Evolutionary conservation across 2,797 vertebrate genomes (phyloP), one percentile per base, ranked within the genome.

Genomic region (Geotrypetes seraphini): DNA sequence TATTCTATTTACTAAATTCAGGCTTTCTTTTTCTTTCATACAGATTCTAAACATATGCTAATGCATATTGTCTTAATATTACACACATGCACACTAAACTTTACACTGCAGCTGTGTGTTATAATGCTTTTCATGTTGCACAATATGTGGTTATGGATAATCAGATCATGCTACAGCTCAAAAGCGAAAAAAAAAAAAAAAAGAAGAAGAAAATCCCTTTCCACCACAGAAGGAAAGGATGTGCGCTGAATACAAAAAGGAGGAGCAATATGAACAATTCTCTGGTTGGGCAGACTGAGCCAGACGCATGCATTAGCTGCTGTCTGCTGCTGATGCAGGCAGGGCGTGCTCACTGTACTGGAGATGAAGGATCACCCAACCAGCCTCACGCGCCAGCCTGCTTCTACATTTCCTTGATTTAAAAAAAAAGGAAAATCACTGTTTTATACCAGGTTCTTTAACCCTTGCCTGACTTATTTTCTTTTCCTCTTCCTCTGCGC

Each of bases 231-330:
- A 51, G 57, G 63, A 71, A 75, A 73, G 65, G 63, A 68, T 78
- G 75, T 62, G 75, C 58, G 53, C 43, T 75, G 78, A 76, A 82
- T 81, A 77, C 77, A 62, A 63, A 84, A 76, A 70, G 62, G 61
- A 70, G 62, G 61, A 68, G 70, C 77, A 83, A 87, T 85, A 73
- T 87, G 85, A 83, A 78, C 75, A 77, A 83, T 85, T 67, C 74
- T 71, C 79, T 76, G 83, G 75, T 83, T 83, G 81, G 86, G 83
- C 84, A 86, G 82, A 80, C 87, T 76, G 82, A 91, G 83, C 86
- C 86, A 96, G 89, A 93, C 88, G 87, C 81, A 92, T 93, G 92
- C 70, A 94, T 96, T 93, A 92, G 83, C 74, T 73, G 71, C 83
- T 85, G 90, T 92, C 87, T 92, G 88, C 85, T 81, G 81, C 79